Evolutionary conservation across 2,888 invertebrate genomes (phyloP).

Genomic region (Netelia fuscicornis): DNA sequence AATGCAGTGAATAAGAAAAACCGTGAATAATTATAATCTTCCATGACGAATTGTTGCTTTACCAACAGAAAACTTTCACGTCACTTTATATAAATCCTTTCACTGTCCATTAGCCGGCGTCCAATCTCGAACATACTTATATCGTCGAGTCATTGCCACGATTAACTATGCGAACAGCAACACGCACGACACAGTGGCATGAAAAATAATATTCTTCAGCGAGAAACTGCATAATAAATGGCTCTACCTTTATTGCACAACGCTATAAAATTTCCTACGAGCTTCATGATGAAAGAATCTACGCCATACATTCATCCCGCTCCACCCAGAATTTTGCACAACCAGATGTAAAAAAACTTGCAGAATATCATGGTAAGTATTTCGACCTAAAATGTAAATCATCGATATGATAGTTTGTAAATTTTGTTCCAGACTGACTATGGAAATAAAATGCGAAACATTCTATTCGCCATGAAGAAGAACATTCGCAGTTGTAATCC

Average conservation of each 20-base stretch:
- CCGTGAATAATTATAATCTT: not conserved
- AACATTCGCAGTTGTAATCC: conserved; percentile 52
- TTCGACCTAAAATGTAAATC: not conserved
- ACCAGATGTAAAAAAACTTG: not conserved
- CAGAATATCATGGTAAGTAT: not conserved
- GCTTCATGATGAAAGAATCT: not conserved
- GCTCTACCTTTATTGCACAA: conserved; percentile 24
- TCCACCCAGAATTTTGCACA: not conserved
- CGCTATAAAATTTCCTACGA: not conserved
- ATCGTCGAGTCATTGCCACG: conserved; percentile 51
- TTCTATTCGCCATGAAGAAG: conserved; percentile 27
- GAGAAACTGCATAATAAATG: conserved; percentile 30
- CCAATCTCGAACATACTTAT: conserved; percentile 43
- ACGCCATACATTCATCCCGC: conserved; percentile 5
- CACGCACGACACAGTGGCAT: not conserved
- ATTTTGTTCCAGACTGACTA: not conserved
- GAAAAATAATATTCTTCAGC: not conserved
- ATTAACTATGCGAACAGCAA: conserved; percentile 45
- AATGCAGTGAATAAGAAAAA: not conserved
- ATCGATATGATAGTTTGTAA: not conserved
- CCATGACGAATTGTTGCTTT: not conserved
- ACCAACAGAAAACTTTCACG: not conserved
- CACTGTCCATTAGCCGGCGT: conserved; percentile 36
- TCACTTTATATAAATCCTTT: conserved; percentile 38
- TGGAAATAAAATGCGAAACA: too few relatives aligned